phyloP scores from a whole-genome alignment of 2,113 vertebrate genomes.

The Tenebrosternarchus preto region DNA sequence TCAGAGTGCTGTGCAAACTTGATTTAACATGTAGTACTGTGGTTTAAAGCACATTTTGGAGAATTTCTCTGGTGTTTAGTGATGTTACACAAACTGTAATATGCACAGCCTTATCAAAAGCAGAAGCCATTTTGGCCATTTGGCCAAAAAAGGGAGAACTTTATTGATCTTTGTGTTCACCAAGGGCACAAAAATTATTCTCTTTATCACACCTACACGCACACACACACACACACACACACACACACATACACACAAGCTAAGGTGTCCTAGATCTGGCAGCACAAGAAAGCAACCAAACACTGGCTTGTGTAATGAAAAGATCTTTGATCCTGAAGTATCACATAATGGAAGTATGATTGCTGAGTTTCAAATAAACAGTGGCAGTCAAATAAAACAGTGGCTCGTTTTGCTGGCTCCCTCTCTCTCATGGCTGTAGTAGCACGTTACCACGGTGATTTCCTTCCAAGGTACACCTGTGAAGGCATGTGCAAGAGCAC shows the following conservation, averaged over 20 bases:
- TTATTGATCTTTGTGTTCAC: conserved; percentile 48
- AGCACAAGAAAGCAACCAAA: conserved; percentile 40
- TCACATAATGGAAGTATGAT: conserved; percentile 56
- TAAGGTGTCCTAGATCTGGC: conserved; percentile 18
- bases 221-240: conserved; percentile 5
- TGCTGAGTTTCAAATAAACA: conserved; percentile 58
- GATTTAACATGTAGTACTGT: not conserved
- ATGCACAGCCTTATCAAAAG: not conserved
- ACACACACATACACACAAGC: conserved; percentile 16
- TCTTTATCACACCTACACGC: not conserved
- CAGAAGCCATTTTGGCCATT: not conserved
- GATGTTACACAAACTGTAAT: not conserved
- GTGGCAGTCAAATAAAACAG: conserved; percentile 58
- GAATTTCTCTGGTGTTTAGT: not conserved
- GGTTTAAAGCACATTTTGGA: not conserved
- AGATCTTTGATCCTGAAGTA: conserved; percentile 46
- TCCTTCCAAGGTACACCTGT: conserved; percentile 48
- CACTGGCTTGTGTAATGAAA: conserved; percentile 43
- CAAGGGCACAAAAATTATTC: not conserved
- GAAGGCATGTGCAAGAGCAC: conserved; percentile 42
- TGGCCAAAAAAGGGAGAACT: conserved; percentile 19
- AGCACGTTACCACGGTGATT: conserved; percentile 59
- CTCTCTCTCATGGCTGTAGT: conserved; percentile 31
- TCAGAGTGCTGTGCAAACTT: not conserved
- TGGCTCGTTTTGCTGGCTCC: not conserved